Conservation (phyloP, 2,888 invertebrate genomes). For the Chaetogeoica ovagalla region DNA sequence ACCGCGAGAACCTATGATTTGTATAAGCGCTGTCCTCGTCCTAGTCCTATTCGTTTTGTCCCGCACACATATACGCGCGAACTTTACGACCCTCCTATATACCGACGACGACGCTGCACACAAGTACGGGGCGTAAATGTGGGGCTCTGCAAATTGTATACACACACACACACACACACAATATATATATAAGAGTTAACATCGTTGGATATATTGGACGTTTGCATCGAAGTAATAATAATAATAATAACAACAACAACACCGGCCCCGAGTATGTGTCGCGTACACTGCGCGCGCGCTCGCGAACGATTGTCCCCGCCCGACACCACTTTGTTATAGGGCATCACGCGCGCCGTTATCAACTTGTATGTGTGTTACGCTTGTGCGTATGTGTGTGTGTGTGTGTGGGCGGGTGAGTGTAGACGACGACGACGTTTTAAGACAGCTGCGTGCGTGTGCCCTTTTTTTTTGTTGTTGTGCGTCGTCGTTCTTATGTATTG, state of each 20-base stretch:
- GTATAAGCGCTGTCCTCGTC: constrained; percentile 29
- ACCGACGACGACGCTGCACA: neutral
- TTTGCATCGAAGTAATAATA: constrained; percentile 39
- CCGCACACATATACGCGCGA: neutral
- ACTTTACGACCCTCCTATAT: constrained; percentile 37
- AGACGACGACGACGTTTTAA: too few relatives aligned
- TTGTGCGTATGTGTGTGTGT: too few relatives aligned
- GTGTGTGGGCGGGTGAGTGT: too few relatives aligned
- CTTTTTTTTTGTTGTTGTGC: neutral
- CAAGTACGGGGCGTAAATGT: constrained; percentile 34
- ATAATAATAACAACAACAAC: too few relatives aligned
- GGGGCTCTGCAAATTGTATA: constrained; percentile 32
- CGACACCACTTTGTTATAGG: neutral
- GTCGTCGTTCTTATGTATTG: constrained; percentile 20
- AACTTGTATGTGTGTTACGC: too few relatives aligned
- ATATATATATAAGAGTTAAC: constrained; percentile 4
- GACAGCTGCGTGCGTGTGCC: neutral
- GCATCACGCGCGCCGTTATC: neutral
- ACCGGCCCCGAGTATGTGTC: constrained; percentile 1
- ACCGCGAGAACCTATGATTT: constrained; percentile 11
- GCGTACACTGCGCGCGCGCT: too few relatives aligned
- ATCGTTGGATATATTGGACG: constrained; percentile 36
- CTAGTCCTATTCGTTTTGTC: neutral
- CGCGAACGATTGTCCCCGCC: neutral
- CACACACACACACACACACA: neutral